Conservation (phyloP, 2,113 vertebrate genomes). For the Rhegmatorhina hoffmannsi region DNA sequence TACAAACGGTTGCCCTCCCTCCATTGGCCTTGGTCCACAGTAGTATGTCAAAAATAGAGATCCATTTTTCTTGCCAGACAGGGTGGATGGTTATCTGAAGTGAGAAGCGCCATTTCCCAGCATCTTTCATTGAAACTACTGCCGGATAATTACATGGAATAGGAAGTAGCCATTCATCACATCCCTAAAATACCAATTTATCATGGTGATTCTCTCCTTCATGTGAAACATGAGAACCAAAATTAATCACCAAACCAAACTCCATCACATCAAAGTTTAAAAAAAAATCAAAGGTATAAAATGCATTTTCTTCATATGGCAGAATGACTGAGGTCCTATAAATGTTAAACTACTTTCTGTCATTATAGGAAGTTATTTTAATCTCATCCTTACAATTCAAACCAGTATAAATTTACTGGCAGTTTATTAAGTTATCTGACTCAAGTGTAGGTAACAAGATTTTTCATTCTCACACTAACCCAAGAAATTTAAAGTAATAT, state of each 20-base stretch:
- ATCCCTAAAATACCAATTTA: constrained; percentile 73
- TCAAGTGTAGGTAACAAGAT: neutral
- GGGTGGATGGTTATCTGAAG: constrained; percentile 73
- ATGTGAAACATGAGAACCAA: constrained; percentile 48
- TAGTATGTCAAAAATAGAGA: constrained; percentile 68
- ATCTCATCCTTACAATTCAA: constrained; percentile 21
- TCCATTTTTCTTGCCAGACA: constrained; percentile 78
- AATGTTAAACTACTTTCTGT: constrained; percentile 4
- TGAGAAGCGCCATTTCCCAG: constrained; percentile 78
- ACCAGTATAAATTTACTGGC: neutral
- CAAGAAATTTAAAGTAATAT: neutral
- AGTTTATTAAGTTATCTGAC: constrained; percentile 30
- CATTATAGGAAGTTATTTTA: constrained; percentile 13
- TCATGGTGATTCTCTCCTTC: constrained; percentile 59
- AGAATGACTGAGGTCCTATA: constrained; percentile 13
- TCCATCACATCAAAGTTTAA: neutral
- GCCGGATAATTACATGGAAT: constrained; percentile 74
- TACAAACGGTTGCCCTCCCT: constrained; percentile 26
- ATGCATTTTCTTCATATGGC: neutral
- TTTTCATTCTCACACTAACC: neutral
- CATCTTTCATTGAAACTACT: constrained; percentile 76
- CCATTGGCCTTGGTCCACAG: constrained; percentile 54
- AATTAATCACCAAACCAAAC: constrained; percentile 71
- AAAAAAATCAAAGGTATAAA: constrained; percentile 29
- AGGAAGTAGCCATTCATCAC: constrained; percentile 80